phyloP scores from a whole-genome alignment of 1,140 invertebrate genomes.

The Cardiocondyla obscurior region DNA sequence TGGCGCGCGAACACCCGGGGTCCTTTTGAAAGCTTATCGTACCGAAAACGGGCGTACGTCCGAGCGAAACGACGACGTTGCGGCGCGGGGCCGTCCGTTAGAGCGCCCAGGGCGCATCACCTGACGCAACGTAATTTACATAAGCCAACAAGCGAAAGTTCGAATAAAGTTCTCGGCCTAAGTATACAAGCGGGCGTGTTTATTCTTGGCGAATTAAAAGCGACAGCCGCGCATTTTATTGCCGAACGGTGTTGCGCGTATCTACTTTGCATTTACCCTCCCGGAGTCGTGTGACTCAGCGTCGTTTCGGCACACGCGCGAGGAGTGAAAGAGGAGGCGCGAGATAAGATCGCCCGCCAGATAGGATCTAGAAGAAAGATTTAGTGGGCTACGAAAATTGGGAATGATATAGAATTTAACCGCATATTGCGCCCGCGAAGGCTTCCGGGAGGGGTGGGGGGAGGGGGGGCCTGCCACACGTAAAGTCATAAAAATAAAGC shows the following conservation, averaged over 20 bases:
- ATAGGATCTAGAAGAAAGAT: not conserved
- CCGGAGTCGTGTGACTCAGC: not conserved
- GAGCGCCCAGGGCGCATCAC: not conserved
- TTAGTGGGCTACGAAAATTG: slow-evolving; percentile 1
- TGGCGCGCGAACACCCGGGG: not conserved
- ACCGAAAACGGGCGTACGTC: no score
- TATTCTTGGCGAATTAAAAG: not conserved
- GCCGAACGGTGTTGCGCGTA: not conserved
- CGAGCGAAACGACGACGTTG: not conserved
- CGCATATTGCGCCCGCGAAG: slow-evolving; percentile 5
- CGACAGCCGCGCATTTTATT: not conserved
- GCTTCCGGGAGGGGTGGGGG: not conserved
- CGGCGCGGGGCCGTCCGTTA: not conserved
- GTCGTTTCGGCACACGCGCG: not conserved
- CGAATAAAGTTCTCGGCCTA: not conserved
- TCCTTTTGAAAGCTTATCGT: slow-evolving; percentile 33
- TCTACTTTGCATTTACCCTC: not conserved
- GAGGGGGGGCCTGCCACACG: slow-evolving; percentile 59
- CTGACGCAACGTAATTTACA: slow-evolving; percentile 5
- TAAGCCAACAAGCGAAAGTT: slow-evolving; percentile 5
- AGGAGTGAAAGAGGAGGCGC: no score
- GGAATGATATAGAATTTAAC: slow-evolving; percentile 30
- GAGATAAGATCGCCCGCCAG: not conserved
- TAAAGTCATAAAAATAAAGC: slow-evolving; percentile 79
- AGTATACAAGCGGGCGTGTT: not conserved